Conservation (phyloP, 2,797 vertebrate genomes). For the Megaceryle alcyon region DNA sequence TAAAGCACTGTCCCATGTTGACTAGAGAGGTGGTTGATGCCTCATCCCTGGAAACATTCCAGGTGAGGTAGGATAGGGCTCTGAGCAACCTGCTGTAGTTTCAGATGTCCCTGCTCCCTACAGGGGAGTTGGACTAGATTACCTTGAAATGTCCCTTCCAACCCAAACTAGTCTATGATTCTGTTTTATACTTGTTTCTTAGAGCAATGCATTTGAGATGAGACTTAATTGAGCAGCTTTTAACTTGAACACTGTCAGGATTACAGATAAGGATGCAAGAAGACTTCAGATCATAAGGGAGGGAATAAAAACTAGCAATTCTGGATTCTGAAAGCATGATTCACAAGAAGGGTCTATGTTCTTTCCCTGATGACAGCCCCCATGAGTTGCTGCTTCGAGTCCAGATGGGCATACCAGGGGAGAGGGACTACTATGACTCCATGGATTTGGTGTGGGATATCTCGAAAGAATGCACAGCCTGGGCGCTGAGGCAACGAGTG, state of each 20-base stretch:
- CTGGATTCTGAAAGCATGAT: neutral
- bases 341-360: neutral
- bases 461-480: conserved; percentile 82
- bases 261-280: neutral
- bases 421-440: conserved; percentile 81
- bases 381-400: conserved; percentile 87
- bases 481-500: conserved; percentile 80
- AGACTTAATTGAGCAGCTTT: neutral
- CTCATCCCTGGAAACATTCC: neutral
- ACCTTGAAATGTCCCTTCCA: neutral
- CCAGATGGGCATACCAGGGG: conserved; percentile 85
- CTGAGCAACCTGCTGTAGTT: neutral
- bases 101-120: neutral
- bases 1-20: neutral
- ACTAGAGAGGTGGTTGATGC: neutral
- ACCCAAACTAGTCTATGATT: neutral
- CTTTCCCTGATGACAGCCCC: conserved; percentile 57
- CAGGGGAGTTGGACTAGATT: neutral
- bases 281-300: neutral
- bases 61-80: neutral
- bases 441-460: conserved; percentile 90
- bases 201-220: neutral
- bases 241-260: neutral
- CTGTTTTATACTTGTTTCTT: neutral
- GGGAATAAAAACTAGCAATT: neutral